phyloP scores from a whole-genome alignment of 2,113 vertebrate species.

The Mus spicilegus region DNA sequence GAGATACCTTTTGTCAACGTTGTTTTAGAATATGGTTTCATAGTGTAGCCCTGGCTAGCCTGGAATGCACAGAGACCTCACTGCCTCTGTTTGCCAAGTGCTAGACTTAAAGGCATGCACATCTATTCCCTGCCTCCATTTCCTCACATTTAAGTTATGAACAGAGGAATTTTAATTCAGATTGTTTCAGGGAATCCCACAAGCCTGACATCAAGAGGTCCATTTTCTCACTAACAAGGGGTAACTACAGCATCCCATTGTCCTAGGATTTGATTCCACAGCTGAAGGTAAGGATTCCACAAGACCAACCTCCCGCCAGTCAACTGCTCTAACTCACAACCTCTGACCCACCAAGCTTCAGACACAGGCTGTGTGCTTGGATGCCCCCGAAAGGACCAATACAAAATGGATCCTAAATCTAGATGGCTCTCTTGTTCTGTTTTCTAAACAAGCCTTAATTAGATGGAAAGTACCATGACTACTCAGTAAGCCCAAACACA shows the following conservation, averaged over 20 bases:
- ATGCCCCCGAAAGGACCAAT: neutral
- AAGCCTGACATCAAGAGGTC: neutral
- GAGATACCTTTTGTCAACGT: no score
- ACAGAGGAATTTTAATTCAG: neutral
- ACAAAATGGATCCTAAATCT: neutral
- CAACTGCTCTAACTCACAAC: neutral
- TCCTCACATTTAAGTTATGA: neutral
- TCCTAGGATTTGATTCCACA: neutral
- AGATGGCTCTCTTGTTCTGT: neutral
- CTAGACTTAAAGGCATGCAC: neutral
- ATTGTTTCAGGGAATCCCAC: neutral
- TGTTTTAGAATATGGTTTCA: no score
- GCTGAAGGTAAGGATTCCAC: neutral
- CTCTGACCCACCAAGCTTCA: neutral
- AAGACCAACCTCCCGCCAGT: neutral
- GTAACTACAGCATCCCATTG: neutral
- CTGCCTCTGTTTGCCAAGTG: no score
- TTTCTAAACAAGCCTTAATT: neutral
- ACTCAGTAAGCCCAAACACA: no score
- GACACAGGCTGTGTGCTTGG: neutral
- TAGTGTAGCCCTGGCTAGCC: no score
- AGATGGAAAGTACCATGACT: neutral
- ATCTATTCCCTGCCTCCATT: neutral
- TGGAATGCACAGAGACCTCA: no score
- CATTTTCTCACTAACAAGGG: neutral